Base-by-base conservation (phyloP, 2,888 invertebrate genomes). In the Barypeithes pellucidus region DNA sequence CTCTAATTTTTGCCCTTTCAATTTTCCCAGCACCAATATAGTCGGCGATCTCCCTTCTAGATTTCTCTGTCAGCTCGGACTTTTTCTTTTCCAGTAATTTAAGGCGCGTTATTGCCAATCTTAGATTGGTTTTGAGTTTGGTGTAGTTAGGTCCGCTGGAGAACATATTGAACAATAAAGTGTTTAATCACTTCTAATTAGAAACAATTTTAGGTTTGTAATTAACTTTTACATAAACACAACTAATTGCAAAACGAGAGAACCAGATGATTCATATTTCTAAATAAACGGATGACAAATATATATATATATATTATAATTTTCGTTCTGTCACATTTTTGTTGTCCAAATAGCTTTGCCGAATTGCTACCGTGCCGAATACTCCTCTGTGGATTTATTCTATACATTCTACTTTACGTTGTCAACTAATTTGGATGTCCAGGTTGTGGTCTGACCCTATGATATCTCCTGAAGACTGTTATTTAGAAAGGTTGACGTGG, bases 81-180 rank as follows among this genome's bases (percentile, higher is more conserved):
- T 98, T 98, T 89, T 99, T 99, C 87, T 99, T 99, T 84, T 98
- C 98, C 78, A 99, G 84, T 67, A 99, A 87, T 86, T 98, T 98
- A 43, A 99, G 89, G 54, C 99, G 92, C 86, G 98, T 98, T 80
- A 98, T 93, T 8, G 96, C 93, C 78, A 99, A 88, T 78, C 98
- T 90, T 72, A 99, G 87, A 87, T 99, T 95, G 9, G 99, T 99
- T 89, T 99, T 99, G 65, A 99, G 88, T 87, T 99, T 99, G 0
- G 93, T 92, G 83, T 98, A 98, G 87, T 97, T 98, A 1, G 97
- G 94, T 57, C 94, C 93, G 84, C 94, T 94, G 22, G 95, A 94
- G 89, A 96, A 96, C 96, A 97, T 97, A 81, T 75, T 78, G 22
- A 14, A 50, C 11, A n/a, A 20, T 8, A 12, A 52, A 45, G 24